Evolutionary conservation across 2,888 invertebrate species (phyloP).

Genomic region (Monopis laevigella): DNA sequence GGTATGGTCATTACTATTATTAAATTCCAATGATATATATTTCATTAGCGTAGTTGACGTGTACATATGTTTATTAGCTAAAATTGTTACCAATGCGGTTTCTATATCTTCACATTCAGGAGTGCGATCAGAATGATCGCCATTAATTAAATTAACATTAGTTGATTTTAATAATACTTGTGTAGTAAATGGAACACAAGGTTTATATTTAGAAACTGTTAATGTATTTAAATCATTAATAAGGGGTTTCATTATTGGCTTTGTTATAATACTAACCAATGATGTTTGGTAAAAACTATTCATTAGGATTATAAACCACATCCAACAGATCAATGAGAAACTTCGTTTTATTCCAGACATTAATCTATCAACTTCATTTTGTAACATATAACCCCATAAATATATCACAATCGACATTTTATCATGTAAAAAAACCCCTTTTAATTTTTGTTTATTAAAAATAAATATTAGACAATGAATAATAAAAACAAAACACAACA

Average conservation of each 20-base stretch:
- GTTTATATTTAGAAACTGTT: constrained; percentile 2
- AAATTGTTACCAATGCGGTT: constrained; percentile 4
- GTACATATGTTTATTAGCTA: constrained; percentile 9
- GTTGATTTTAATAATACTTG: constrained; percentile 1
- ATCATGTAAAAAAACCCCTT: constrained; percentile 2
- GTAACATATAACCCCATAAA: constrained; percentile 11
- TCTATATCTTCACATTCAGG: constrained; percentile 12
- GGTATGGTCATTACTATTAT: constrained; percentile 1
- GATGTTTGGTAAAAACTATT: constrained; percentile 18
- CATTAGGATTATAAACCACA: constrained; percentile 18
- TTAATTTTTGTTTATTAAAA: neutral
- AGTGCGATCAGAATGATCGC: neutral
- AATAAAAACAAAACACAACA: constrained; percentile 11
- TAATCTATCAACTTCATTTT: constrained; percentile 10
- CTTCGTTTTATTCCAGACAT: constrained; percentile 3
- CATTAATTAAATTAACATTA: constrained; percentile 9
- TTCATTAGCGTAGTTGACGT: constrained; percentile 9
- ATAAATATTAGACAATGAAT: constrained; percentile 4
- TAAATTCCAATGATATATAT: constrained; percentile 13
- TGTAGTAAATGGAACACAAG: neutral
- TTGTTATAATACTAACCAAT: constrained; percentile 16
- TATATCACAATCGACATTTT: constrained; percentile 5
- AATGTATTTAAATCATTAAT: constrained; percentile 6
- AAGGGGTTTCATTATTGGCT: constrained; percentile 1
- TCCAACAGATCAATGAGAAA: constrained; percentile 11